Percentiles rank a stretch among this genome's conserved stretches.
Evolutionary conservation across 35 echinoderm and acorn worm species (phyloP).

Genomic region (Anneissia japonica): DNA sequence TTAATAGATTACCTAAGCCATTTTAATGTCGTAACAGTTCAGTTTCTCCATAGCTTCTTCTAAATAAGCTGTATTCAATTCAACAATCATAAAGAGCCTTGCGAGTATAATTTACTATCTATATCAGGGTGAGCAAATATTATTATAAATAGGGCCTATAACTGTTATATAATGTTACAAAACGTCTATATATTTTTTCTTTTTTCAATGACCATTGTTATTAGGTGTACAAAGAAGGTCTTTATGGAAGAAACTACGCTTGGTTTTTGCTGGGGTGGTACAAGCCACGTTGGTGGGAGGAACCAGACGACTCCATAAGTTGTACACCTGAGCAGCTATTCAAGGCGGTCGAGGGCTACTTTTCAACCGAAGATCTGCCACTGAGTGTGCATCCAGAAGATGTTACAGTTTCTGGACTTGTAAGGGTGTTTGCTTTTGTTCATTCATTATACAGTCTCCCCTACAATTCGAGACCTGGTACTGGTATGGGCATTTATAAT

Average conservation of each 20-base stretch:
- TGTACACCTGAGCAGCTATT: conserved; percentile 43
- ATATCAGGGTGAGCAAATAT: too few relatives aligned
- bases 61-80: too few relatives aligned
- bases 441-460: background rate
- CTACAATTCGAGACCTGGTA: background rate
- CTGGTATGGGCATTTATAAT: background rate
- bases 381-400: conserved; percentile 35
- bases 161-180: too few relatives aligned
- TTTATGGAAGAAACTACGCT: conserved; percentile 71
- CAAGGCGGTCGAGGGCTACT: conserved; percentile 52
- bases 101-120: too few relatives aligned
- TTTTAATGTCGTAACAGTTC: too few relatives aligned
- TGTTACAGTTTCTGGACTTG: conserved; percentile 43
- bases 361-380: conserved; percentile 47
- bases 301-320: conserved; percentile 4
- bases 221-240: conserved; percentile 44
- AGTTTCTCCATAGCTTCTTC: too few relatives aligned
- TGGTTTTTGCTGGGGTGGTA: conserved; percentile 61
- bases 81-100: too few relatives aligned
- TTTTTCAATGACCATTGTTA: background rate
- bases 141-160: too few relatives aligned
- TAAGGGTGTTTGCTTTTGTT: background rate
- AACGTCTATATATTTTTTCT: background rate
- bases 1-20: too few relatives aligned
- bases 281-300: conserved; percentile 47